Percentiles rank a stretch among this genome's conserved stretches.
Evolutionary conservation across 2,888 invertebrate genomes (phyloP).

Genomic region (Toxonevra muliebris): DNA sequence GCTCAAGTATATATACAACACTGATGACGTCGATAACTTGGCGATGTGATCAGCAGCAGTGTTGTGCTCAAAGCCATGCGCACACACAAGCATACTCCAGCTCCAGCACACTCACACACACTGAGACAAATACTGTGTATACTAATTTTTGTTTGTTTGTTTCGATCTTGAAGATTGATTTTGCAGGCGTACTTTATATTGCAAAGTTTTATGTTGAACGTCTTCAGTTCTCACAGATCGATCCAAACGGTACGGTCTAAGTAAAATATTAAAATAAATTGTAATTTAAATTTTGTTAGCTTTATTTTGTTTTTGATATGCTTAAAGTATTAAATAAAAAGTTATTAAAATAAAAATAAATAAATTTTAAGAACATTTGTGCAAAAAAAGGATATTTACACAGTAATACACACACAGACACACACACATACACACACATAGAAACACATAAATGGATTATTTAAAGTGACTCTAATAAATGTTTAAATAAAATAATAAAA

Average conservation of each 20-base stretch:
- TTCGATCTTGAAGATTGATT: constrained; percentile 1
- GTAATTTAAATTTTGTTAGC: constrained; percentile 38
- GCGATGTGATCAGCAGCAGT: too few species aligned
- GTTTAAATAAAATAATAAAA: background rate
- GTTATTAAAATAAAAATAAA: constrained; percentile 17
- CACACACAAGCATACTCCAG: too few species aligned
- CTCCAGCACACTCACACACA: too few species aligned
- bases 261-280: constrained; percentile 34
- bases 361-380: constrained; percentile 1
- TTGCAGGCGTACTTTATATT: constrained; percentile 61
- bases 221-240: constrained; percentile 66
- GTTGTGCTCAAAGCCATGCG: too few species aligned
- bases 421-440: background rate
- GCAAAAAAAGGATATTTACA: constrained; percentile 4
- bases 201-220: constrained; percentile 62
- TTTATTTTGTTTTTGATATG: too few species aligned
- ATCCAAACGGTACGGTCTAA: constrained; percentile 64
- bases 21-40: too few species aligned
- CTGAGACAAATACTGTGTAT: too few species aligned
- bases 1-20: too few species aligned
- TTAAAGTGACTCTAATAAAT: background rate
- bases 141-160: too few species aligned
- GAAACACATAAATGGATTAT: constrained; percentile 7
- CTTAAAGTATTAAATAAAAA: constrained; percentile 20
- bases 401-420: constrained; percentile 19